Percentiles rank a stretch among this genome's conserved stretches.
Conservation (phyloP, 1,140 invertebrate species). For the Rhagoletis pomonella region DNA sequence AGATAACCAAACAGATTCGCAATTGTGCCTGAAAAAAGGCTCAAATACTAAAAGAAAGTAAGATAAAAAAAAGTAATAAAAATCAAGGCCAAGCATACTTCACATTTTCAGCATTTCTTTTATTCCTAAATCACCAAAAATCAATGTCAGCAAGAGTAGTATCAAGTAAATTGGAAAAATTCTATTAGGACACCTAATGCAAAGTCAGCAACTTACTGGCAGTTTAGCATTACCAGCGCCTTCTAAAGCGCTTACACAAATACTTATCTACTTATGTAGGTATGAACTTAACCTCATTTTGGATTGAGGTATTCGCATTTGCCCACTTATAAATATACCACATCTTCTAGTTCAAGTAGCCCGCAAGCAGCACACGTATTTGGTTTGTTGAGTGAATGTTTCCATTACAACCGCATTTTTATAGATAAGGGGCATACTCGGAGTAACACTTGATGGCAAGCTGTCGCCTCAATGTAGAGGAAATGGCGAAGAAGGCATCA, state of each 20-base stretch:
- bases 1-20: neutral
- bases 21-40: neutral
- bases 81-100: too few species aligned
- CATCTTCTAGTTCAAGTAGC: neutral
- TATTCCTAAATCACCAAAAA: neutral
- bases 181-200: neutral
- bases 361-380: neutral
- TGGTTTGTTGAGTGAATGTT: neutral
- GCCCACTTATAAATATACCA: neutral
- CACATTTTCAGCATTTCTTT: neutral
- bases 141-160: neutral
- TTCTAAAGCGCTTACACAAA: too few species aligned
- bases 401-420: neutral
- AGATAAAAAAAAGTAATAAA: too few species aligned
- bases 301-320: neutral
- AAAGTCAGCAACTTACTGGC: neutral
- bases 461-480: too few species aligned
- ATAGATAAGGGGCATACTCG: neutral
- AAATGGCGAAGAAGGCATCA: too few species aligned
- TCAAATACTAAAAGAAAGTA: too few species aligned
- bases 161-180: neutral
- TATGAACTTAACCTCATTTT: too few species aligned
- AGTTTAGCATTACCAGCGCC: neutral
- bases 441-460: too few species aligned
- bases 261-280: neutral